phyloP scores from a whole-genome alignment of 2,113 vertebrate genomes.

The Irena cyanogastra region DNA sequence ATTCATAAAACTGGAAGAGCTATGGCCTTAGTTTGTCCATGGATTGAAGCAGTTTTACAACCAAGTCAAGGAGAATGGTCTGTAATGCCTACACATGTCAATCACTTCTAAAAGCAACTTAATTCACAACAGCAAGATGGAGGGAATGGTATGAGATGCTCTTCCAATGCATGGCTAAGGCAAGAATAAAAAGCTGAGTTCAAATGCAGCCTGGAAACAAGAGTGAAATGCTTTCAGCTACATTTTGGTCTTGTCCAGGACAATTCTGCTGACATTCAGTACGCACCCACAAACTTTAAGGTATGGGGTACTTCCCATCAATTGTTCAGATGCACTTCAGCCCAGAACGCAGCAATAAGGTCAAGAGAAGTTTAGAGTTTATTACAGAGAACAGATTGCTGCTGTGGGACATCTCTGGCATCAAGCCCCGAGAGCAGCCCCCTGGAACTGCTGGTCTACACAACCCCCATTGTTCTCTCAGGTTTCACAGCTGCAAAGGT shows the following conservation, averaged over 20 bases:
- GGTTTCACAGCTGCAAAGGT: conserved; percentile 59
- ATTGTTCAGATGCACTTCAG: background rate
- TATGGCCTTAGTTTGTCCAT: background rate
- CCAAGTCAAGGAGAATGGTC: background rate
- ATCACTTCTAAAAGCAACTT: background rate
- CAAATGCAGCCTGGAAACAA: background rate
- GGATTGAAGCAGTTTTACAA: background rate
- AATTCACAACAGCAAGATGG: background rate
- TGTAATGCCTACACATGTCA: background rate
- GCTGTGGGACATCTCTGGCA: conserved; percentile 26
- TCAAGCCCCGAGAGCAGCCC: background rate
- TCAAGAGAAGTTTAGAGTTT: conserved; percentile 37
- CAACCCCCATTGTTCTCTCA: conserved; percentile 46
- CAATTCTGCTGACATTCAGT: background rate
- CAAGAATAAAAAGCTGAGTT: background rate
- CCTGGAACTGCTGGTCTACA: background rate
- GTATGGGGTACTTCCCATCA: background rate
- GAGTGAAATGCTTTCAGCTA: background rate
- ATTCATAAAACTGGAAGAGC: background rate
- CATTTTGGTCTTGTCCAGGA: background rate
- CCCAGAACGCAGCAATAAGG: background rate
- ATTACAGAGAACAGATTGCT: conserved; percentile 1
- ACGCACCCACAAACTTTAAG: background rate
- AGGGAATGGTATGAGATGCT: background rate
- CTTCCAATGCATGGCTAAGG: background rate